These are phyloP conservation scores for Drosophila niveifrons DNA, from an alignment of 2,888 invertebrate genomes.

Conservation along the genomic window DNA sequence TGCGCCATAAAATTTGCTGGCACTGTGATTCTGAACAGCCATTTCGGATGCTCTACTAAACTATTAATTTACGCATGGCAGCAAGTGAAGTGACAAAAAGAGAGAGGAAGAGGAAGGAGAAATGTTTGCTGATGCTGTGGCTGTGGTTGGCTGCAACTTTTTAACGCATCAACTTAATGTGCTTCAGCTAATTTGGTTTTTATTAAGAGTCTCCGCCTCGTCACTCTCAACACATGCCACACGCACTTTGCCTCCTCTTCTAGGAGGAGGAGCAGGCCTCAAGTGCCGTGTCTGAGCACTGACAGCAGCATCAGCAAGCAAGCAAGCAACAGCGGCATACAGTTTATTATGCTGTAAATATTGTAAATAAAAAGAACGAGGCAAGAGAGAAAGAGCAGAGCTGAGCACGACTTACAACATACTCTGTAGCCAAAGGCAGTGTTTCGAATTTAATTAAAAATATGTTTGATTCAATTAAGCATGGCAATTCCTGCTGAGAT, in stretches of 20 bases:
- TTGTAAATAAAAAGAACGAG: conserved; percentile 43
- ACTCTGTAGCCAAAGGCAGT: conserved; percentile 8
- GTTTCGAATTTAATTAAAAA: neutral
- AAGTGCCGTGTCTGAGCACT: conserved; percentile 7
- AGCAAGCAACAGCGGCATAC: conserved; percentile 25
- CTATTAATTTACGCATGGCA: conserved; percentile 37
- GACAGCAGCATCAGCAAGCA: neutral
- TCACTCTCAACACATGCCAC: conserved; percentile 29
- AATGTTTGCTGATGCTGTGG: conserved; percentile 5
- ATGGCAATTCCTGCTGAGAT: neutral
- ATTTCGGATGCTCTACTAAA: conserved; percentile 7
- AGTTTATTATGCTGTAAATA: conserved; percentile 68
- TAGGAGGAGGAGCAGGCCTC: too few species aligned
- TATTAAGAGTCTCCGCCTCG: conserved; percentile 57
- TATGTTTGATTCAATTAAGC: neutral
- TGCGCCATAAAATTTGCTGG: conserved; percentile 50
- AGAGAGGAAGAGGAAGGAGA: neutral
- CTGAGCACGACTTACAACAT: neutral
- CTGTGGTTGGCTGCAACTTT: conserved; percentile 22
- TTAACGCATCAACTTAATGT: conserved; percentile 65
- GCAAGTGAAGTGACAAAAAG: neutral
- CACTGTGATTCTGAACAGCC: neutral
- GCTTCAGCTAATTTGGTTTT: conserved; percentile 73
- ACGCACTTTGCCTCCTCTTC: neutral
- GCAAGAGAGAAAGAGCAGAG: neutral